Conservation (phyloP, 2,113 vertebrate species). For the Fulmarus glacialis region DNA sequence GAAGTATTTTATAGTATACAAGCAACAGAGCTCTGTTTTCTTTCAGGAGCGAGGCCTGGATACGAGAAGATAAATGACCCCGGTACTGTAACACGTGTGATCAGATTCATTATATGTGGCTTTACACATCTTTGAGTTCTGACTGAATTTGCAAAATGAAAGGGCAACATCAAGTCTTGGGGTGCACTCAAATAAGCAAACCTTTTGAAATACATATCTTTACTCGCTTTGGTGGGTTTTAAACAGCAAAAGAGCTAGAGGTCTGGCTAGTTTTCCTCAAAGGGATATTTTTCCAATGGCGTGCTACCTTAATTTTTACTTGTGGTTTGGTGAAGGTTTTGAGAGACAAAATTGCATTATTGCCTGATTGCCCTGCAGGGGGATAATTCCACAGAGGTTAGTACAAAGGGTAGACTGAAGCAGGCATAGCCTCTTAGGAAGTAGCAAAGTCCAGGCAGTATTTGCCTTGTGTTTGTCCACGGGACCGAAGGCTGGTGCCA, state of each 20-base stretch:
- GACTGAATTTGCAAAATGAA: background rate
- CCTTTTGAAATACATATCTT: background rate
- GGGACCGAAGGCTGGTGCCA: background rate
- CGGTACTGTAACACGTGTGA: background rate
- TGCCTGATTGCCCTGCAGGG: background rate
- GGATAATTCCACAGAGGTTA: background rate
- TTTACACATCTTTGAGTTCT: background rate
- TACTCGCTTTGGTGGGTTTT: background rate
- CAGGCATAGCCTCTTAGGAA: background rate
- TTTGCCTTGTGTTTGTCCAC: background rate
- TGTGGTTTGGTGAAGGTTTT: background rate
- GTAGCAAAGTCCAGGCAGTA: background rate
- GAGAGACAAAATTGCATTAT: background rate
- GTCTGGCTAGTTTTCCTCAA: background rate
- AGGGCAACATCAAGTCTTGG: background rate
- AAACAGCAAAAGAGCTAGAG: background rate
- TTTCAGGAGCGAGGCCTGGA: background rate
- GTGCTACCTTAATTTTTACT: background rate
- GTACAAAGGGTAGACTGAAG: background rate
- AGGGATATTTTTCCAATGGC: background rate
- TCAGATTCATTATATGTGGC: background rate
- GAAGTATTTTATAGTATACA: background rate
- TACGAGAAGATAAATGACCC: background rate
- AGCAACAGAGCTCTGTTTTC: background rate
- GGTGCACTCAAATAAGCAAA: background rate